Evolutionary conservation across 2,888 invertebrate species (phyloP).

Genomic region (Micoletzkya japonica): DNA sequence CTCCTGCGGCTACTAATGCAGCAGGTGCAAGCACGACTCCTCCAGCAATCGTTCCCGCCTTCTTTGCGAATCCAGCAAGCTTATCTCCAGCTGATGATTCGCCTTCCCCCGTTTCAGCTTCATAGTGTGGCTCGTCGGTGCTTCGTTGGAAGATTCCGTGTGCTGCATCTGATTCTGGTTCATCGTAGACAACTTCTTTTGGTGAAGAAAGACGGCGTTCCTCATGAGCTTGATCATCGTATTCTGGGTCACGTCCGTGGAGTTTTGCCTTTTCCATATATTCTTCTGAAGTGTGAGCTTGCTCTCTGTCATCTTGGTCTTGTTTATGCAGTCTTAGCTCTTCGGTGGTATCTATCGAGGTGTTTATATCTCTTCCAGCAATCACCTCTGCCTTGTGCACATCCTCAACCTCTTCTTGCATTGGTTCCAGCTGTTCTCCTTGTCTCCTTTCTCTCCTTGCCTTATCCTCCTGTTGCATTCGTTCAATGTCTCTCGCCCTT

Average conservation of each 20-base stretch:
- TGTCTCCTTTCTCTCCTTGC: neutral
- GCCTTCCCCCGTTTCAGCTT: neutral
- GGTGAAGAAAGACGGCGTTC: constrained; percentile 29
- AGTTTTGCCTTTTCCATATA: neutral
- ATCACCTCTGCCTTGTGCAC: neutral
- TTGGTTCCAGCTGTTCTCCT: neutral
- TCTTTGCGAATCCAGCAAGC: constrained; percentile 29
- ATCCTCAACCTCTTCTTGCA: constrained; percentile 14
- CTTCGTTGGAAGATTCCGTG: neutral
- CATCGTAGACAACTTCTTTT: constrained; percentile 31
- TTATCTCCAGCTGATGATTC: constrained; percentile 13
- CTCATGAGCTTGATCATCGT: constrained; percentile 8
- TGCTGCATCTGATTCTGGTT: constrained; percentile 15
- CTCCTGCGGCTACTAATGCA: constrained; percentile 28
- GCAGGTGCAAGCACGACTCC: constrained; percentile 31
- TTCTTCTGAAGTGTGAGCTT: neutral
- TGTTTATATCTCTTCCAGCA: neutral
- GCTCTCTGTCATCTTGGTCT: neutral
- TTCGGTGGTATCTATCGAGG: constrained; percentile 5
- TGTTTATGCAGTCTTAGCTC: neutral
- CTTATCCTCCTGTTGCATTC: neutral
- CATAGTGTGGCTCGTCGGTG: neutral
- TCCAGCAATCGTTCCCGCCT: constrained; percentile 34
- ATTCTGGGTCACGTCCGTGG: neutral
- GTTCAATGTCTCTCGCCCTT: constrained; percentile 2